Evolutionary conservation across 2,888 invertebrate species (phyloP), one percentile per base, ranked within the genome.

Genomic region (Cheilosia variabilis): DNA sequence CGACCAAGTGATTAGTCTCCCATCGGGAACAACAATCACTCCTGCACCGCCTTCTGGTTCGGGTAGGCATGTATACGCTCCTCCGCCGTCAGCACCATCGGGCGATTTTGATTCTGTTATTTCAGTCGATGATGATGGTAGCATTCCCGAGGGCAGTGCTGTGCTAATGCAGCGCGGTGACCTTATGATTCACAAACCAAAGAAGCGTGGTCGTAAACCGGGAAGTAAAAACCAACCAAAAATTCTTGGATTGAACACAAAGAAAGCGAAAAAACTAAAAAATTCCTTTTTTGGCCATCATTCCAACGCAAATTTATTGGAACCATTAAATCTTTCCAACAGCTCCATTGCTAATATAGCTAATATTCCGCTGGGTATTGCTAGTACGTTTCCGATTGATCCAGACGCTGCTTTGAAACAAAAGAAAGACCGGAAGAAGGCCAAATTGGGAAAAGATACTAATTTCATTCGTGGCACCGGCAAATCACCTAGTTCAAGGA

Each of bases 21-120:
- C 92, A 5, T 91, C 90, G 4, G 92, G 92, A 1, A 92, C 92
- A 34, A 92, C 92, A 13, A 91, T 92, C 41, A 92, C 92, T 2
- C 91, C 92, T 45, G 87, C 91, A 13, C 89, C 88, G 1, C 82
- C 87, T 4, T 78, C 81, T 22, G 76, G 77, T 22, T 86, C 86
- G 17, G 83, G 87, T 0, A 82, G 86, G 15, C 87, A 87, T 55
- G 87, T 87, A 1, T 88, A 88, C 50, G 80, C 88, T n/a, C 87
- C 88, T 31, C 87, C 86, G 4, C 87, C 86, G 27, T 34, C 58
- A 22, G 34, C 73, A 3, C 72, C 73, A 27, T 45, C 66, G 1
- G 43, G 53, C 17, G 73, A 73, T 19, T 78, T 76, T 19, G 37
- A 66, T 43, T 76, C 82, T 4, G 62, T 81, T 72, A 81, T 84